Base-by-base conservation (phyloP, 2,113 vertebrate species). In the Redunca redunca region DNA sequence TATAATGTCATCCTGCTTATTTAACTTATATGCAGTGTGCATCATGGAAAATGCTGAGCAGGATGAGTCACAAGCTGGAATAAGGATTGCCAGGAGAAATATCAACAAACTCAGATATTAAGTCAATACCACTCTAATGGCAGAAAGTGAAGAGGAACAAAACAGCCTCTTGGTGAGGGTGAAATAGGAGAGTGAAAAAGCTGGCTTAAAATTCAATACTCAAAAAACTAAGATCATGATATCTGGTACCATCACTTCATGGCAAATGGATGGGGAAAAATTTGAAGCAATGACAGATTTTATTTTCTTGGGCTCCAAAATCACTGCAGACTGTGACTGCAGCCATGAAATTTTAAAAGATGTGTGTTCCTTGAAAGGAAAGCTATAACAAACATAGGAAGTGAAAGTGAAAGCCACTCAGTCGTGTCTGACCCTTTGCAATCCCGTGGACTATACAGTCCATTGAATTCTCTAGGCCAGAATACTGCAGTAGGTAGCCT, bases 391-490 rank as follows among this genome's bases (percentile, higher is more conserved):
- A 77, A 77, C 23, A 13, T 14, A 77, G 71, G 43, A 43, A 77
- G 23, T 77, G 36, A 71, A 67, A 67, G 62, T 67, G 17, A 71
- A 36, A 71, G n/a, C n/a, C 0, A 0, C 64, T 71, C 64, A 71
- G n/a, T 36, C 0, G 0, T 71, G n/a, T 71, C n/a, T 2, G 0
- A 71, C 10, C 6, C 19, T 71, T 40, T 40, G n/a, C 19, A 71
- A 40, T 10, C 67, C 19, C 19, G 21, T 71, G 33, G 64, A 67
- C 64, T 67, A 4, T 64, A 64, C 1, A 64, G 62, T n/a, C 33
- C 62, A 17, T 67, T 33, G 17, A 71, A 71, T 71, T 21, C 64
- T 71, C 64, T 21, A 36, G 64, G 17, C n/a, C n/a, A 71, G 64
- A 36, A 36, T 71, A 71, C 19, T 71, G 64, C n/a, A 71, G 9